Percentiles rank a stretch among this genome's conserved stretches.
Conservation (phyloP, 2,113 vertebrate genomes). For the Brienomyrus longianalis region DNA sequence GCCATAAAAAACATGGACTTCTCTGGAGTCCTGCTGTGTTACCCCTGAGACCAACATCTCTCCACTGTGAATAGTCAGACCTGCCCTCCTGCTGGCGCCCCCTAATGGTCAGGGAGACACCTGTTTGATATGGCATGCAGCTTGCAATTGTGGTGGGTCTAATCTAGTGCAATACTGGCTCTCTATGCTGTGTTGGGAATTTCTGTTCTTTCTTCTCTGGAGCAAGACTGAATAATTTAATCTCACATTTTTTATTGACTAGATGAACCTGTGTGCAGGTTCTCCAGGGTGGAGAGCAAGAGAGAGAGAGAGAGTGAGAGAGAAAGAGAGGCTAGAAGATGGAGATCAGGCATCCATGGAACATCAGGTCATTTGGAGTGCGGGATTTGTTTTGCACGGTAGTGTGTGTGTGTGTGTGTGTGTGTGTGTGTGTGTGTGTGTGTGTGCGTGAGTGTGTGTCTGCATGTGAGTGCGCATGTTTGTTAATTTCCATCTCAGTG, state of each 20-base stretch:
- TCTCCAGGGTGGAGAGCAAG: background rate
- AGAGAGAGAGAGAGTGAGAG: background rate
- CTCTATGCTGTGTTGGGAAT: background rate
- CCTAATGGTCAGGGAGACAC: background rate
- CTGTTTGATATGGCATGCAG: background rate
- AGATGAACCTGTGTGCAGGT: background rate
- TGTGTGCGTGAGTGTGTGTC: background rate
- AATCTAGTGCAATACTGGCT: background rate
- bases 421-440: no score
- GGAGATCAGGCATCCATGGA: background rate
- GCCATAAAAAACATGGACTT: background rate
- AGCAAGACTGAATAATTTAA: constrained; percentile 3
- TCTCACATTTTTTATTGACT: constrained; percentile 1
- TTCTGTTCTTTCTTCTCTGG: background rate
- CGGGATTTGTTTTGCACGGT: background rate
- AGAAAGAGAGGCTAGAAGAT: background rate
- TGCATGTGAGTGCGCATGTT: background rate
- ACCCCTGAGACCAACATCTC: background rate
- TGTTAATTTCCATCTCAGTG: background rate
- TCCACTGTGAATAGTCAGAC: background rate
- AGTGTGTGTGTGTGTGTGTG: background rate
- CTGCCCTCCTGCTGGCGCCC: background rate
- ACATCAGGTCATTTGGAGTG: background rate
- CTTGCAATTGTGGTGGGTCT: background rate
- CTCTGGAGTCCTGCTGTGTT: background rate